Evolutionary conservation across 2,888 invertebrate genomes (phyloP), one percentile per base, ranked within the genome.

Genomic region (Bimastos eiseni): DNA sequence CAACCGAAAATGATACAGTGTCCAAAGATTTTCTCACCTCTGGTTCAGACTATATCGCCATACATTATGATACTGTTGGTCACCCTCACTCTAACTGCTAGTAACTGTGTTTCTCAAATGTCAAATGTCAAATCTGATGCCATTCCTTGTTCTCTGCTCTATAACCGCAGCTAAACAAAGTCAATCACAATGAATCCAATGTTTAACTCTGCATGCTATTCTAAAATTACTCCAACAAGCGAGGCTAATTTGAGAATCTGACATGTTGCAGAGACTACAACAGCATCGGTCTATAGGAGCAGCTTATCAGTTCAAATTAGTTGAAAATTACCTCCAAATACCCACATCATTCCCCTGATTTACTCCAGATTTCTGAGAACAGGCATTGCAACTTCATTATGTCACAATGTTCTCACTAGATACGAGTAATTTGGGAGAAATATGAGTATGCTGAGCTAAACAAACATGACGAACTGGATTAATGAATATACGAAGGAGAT

Each of bases 351-450:
- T 70, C 30, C 70, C 6, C 70, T n/a, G 70, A 70, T 70, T n/a
- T 70, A 11, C 70, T 70, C 70, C 30, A 70, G 30, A 70, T n/a
- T 70, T 70, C 70, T 70, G 70, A 70, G 70, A 70, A 70, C 49
- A 70, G 70, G n/a, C 30, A 11, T 70, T 70, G 5, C 6, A 70
- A n/a, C n/a, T 30, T 6, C 11, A 70, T n/a, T 70, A 11, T n/a
- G 70, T 70, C 70, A n/a, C 30, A n/a, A 70, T n/a, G n/a, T 70
- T 70, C 30, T 70, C 70, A 70, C n/a, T n/a, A 70, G n/a, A 70
- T n/a, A 70, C n/a, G 70, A 70, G 70, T 70, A 70, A 70, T 70
- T 70, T 70, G 70, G n/a, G n/a, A 70, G 70, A 70, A 70, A 70
- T 70, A 70, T n/a, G 70, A 70, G n/a, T 11, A 30, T 70, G 17